Conservation (phyloP, 2,888 invertebrate species). For the Panzeria rudis region DNA sequence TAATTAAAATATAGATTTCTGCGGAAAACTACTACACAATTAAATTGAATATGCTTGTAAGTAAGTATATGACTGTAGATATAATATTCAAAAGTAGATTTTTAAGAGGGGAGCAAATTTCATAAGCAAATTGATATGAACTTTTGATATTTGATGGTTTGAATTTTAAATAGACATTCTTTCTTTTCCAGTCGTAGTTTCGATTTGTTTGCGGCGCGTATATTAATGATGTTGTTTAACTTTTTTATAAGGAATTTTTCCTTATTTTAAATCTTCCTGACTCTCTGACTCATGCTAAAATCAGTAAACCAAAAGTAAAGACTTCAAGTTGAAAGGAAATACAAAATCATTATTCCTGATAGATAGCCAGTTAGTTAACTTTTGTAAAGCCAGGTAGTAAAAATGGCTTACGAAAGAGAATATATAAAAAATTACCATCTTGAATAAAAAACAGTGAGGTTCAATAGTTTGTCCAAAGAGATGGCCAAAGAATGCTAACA, state of each 20-base stretch:
- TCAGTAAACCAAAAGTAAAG: neutral
- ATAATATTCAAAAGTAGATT: neutral
- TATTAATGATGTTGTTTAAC: neutral
- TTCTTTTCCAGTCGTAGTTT: neutral
- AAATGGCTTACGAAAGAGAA: neutral
- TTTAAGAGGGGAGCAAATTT: neutral
- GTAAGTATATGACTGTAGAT: neutral
- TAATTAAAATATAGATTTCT: conserved; percentile 30
- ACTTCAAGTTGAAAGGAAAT: neutral
- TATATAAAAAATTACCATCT: conserved; percentile 21
- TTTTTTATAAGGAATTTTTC: neutral
- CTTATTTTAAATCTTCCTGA: conserved; percentile 6
- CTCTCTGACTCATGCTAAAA: conserved; percentile 17
- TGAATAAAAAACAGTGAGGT: neutral
- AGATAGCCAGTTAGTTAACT: conserved; percentile 1
- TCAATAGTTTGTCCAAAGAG: too few relatives aligned
- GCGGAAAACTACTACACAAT: neutral
- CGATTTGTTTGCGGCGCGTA: neutral
- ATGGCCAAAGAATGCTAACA: too few relatives aligned
- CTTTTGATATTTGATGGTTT: neutral
- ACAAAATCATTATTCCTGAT: conserved; percentile 35
- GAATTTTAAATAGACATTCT: neutral
- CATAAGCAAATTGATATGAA: neutral
- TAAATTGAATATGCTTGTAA: neutral
- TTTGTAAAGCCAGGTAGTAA: conserved; percentile 7